phyloP scores from a whole-genome alignment of 2,797 vertebrate genomes.

The Channallabes apus region DNA sequence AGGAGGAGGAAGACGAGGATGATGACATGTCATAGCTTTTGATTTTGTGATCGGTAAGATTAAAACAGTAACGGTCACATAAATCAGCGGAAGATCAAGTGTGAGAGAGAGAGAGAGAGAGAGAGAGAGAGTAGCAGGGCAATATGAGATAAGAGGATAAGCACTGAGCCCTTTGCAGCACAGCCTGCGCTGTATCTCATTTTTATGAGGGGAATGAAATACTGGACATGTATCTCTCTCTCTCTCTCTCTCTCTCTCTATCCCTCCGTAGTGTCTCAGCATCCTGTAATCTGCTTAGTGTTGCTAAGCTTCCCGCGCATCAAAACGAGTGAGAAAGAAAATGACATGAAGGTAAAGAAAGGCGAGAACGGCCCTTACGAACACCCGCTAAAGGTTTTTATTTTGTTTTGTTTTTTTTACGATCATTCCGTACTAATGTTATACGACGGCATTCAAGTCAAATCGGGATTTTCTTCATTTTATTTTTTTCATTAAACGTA shows the following conservation, averaged over 20 bases:
- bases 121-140: constrained; percentile 13
- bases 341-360: not conserved
- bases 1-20: constrained; percentile 26
- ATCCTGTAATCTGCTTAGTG: constrained; percentile 33
- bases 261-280: constrained; percentile 49
- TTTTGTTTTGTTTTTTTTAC: not conserved
- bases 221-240: constrained; percentile 7
- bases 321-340: not conserved
- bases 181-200: constrained; percentile 15
- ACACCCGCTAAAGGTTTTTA: not conserved
- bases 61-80: constrained; percentile 30
- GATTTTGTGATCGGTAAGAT: constrained; percentile 9
- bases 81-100: constrained; percentile 33
- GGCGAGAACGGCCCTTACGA: not conserved
- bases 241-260: constrained; percentile 23
- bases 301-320: constrained; percentile 12
- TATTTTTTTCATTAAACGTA: too few species aligned
- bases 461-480: too few species aligned
- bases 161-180: not conserved
- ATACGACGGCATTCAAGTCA: not conserved
- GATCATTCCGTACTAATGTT: not conserved
- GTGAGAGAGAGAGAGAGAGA: constrained; percentile 1
- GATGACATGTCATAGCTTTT: not conserved
- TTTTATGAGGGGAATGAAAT: constrained; percentile 34
- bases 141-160: constrained; percentile 18